phyloP scores from a whole-genome alignment of 1,140 invertebrate genomes.

The Conopomorpha cramerella region DNA sequence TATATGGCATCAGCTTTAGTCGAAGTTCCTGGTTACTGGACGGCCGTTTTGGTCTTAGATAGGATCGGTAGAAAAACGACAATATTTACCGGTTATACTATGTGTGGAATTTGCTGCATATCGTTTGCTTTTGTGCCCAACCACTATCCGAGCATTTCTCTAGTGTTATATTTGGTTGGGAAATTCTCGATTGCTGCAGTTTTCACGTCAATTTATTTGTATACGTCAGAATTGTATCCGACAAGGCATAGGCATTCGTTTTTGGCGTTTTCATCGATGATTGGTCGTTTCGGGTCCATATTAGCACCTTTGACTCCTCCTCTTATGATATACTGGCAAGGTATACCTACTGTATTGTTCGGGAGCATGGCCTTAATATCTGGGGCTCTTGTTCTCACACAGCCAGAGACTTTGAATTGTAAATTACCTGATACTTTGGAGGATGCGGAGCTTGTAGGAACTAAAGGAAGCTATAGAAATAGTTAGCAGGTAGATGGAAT shows the following conservation, averaged over 20 bases:
- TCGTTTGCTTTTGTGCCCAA: conserved; percentile 35
- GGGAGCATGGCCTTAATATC: conserved; percentile 65
- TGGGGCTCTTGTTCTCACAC: conserved; percentile 62
- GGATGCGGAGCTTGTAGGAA: too few relatives aligned
- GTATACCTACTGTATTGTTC: conserved; percentile 69
- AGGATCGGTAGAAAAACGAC: conserved; percentile 63
- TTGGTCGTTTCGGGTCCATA: conserved; percentile 76
- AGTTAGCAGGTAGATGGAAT: too few relatives aligned
- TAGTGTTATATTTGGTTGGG: conserved; percentile 33
- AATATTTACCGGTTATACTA: conserved; percentile 29
- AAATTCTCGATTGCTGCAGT: conserved; percentile 38
- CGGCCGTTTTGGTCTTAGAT: conserved; percentile 66
- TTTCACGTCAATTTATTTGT: conserved; percentile 72
- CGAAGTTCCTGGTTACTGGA: conserved; percentile 74
- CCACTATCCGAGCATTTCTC: conserved; percentile 18
- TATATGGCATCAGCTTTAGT: conserved; percentile 69
- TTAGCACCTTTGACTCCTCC: conserved; percentile 70
- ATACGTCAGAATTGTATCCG: conserved; percentile 75
- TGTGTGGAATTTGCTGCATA: conserved; percentile 33
- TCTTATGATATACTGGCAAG: conserved; percentile 35
- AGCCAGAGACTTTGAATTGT: conserved; percentile 71
- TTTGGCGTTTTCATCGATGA: conserved; percentile 73
- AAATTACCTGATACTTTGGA: conserved; percentile 73
- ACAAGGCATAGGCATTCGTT: conserved; percentile 70
- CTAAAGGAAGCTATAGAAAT: too few relatives aligned